Base-by-base conservation (phyloP, 2,113 vertebrate genomes). In the Oostethus manadensis region DNA sequence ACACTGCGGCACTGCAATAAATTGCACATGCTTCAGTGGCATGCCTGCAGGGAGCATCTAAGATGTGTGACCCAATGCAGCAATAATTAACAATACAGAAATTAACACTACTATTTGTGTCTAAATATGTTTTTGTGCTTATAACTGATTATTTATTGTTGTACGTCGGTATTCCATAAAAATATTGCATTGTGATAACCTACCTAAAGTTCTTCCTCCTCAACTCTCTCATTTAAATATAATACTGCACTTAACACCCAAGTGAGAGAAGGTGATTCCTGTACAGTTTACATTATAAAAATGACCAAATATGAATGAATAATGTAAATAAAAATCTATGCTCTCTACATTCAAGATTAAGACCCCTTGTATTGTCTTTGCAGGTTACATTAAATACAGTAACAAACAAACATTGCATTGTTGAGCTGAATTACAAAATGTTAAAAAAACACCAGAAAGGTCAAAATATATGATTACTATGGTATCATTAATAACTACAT, bases 61-160 rank as follows among this genome's bases (percentile, higher is more conserved):
- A 53, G 29, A 16, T 17, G 15, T 8, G 17, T 10, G 14, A n/a
- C 23, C 26, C 1, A 17, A n/a, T 22, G 17, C 61, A 43, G 21
- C 14, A 43, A 51, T 29, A 29, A 51, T 51, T n/a, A 35, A 53
- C 62, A 62, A 10, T 7, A 29, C 26, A n/a, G 15, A 2, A 8
- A 57, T 72, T 29, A 61, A 72, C 64, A 70, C 50, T 66, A 8
- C 38, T 33, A 29, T 48, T 13, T 50, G 51, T 16, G 9, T 47
- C 4, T 51, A 47, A 42, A 51, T 48, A 40, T 60, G 20, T 9
- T 7, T 3, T 42, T 42, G 11, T 42, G 38, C 38, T 4, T 14
- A 13, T 42, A 42, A 14, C 38, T 42, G 38, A 42, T 42, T 11
- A 38, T 42, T 42, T 33, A 7, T 8, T 33, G 29, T 33, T 5